A percentile compares a stretch with the other conserved stretches of the same genome.
These are phyloP conservation scores for Petrocephalus schoutedeni DNA, from an alignment of 2,797 vertebrate genomes.

Conservation along the genomic window DNA sequence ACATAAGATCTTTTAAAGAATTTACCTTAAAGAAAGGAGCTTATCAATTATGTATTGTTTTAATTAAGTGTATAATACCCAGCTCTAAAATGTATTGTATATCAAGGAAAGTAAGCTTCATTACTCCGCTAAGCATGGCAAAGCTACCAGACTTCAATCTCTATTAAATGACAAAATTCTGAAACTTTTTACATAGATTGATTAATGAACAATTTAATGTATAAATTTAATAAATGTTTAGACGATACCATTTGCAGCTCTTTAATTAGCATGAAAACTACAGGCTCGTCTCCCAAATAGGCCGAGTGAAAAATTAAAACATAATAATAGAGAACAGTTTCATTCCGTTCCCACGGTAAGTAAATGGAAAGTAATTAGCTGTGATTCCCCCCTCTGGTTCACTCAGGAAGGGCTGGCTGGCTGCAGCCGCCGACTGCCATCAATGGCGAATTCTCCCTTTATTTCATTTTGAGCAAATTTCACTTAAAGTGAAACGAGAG, in stretches of 20 bases:
- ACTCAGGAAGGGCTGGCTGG: background rate
- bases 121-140: background rate
- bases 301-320: background rate
- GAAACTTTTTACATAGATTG: background rate
- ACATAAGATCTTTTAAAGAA: background rate
- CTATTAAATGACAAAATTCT: background rate
- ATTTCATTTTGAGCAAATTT: background rate
- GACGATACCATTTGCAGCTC: background rate
- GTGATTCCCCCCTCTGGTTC: conserved; percentile 8
- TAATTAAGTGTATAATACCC: background rate
- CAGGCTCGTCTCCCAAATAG: background rate
- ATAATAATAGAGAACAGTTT: background rate
- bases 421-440: background rate
- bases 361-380: conserved; percentile 10
- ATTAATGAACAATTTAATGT: background rate
- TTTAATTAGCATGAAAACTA: background rate
- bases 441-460: background rate
- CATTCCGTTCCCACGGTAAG: background rate
- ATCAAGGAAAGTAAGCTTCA: background rate
- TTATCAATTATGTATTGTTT: background rate
- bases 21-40: background rate
- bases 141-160: background rate
- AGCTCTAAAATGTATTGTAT: background rate
- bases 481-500: background rate
- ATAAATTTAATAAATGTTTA: background rate